Evolutionary conservation across 2,797 vertebrate species (phyloP), one percentile per base, ranked within the genome.

Genomic region (Lycodopsis pacificus): DNA sequence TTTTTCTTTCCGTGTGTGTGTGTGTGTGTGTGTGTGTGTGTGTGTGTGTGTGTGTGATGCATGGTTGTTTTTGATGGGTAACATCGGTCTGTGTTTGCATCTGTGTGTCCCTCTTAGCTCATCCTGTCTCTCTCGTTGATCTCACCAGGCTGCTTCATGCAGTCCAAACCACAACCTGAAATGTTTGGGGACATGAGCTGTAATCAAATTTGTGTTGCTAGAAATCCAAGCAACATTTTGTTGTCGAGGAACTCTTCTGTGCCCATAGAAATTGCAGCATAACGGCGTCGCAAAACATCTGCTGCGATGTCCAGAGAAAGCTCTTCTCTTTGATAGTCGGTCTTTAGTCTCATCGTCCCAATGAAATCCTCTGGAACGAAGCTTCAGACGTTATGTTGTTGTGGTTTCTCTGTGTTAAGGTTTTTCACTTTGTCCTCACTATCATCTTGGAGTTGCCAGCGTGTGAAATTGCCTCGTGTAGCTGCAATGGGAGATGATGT

Each of bases 111-210:
- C 63, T 79, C 64, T 83, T 70, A 51, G 67, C 76, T 77, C 40
- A 49, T 40, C 30, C 76, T 53, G 44, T 67, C 61, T 27, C 63
- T 77, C 63, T 77, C 42, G 67, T 49, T 54, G 61, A 61, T 58
- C 44, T 82, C 8, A 32, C 5, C 46, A 76, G 27, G 56, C 75
- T n/a, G 46, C 17, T 25, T 61, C 62, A 32, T 73, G 69, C 44
- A 42, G 53, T 20, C 71, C 59, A 85, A 83, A 86, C 71, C 66
- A 46, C 66, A 86, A 83, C 73, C 78, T 87, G 77, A 80, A 40
- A 42, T 27, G 7, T 59, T 5, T 61, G 10, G 40, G 70, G 15
- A 25, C 67, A 32, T 7, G 5, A 19, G 30, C 56, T 30, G 25
- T 63, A 12, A 54, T 51, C 40, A 48, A 12, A 53, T 76, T 44